A percentile compares a stretch with the other conserved stretches of the same genome.
Conservation (phyloP, 2,797 vertebrate species). For the Catharus ustulatus region DNA sequence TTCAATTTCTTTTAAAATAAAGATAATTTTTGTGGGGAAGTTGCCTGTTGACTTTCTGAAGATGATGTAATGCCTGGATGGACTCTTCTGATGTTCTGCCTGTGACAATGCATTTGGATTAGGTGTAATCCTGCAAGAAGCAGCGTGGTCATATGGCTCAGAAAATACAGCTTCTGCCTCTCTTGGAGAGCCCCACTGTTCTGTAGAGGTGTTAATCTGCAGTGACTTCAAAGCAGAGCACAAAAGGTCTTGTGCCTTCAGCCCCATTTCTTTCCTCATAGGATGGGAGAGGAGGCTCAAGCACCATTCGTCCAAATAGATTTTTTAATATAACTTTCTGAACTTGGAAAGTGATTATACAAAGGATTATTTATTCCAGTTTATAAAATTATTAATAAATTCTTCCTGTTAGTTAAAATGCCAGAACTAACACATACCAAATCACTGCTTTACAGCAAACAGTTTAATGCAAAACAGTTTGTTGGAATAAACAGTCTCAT, state of each 20-base stretch:
- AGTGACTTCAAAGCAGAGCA: not conserved
- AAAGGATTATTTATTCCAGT: not conserved
- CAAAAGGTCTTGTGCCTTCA: not conserved
- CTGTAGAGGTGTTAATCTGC: not conserved
- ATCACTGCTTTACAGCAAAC: not conserved
- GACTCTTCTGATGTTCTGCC: not conserved
- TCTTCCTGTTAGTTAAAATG: not conserved
- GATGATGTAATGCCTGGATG: not conserved
- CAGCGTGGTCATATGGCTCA: not conserved
- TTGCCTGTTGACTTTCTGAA: constrained; percentile 39
- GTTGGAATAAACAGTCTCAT: not conserved
- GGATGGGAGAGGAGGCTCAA: not conserved
- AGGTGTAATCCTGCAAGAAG: not conserved
- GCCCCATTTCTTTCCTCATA: not conserved
- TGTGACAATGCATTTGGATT: not conserved
- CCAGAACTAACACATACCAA: not conserved
- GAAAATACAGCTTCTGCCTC: not conserved
- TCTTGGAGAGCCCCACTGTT: not conserved
- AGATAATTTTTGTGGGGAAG: constrained; percentile 69
- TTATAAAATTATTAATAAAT: not conserved
- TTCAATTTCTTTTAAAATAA: constrained; percentile 75
- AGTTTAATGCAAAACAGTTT: not conserved
- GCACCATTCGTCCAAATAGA: not conserved
- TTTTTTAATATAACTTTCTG: not conserved
- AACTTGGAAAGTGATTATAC: not conserved